Percentiles rank a stretch among this genome's conserved stretches.
These are phyloP conservation scores for Astur gentilis DNA, from an alignment of 2,113 vertebrate species.

Conservation along the genomic window DNA sequence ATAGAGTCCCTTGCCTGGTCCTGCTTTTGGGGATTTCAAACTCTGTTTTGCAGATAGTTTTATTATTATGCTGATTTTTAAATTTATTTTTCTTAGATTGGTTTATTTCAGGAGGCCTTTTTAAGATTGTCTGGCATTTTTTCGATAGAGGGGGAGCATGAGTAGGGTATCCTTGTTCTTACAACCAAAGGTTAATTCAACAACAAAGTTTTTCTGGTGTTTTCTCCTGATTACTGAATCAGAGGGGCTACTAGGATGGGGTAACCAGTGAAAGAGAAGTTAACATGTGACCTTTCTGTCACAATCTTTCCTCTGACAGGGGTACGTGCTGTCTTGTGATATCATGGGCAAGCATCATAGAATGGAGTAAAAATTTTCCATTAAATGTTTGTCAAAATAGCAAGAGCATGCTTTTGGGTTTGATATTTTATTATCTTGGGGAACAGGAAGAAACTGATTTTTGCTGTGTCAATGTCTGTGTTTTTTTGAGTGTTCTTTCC, in stretches of 20 bases:
- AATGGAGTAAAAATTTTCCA: background rate
- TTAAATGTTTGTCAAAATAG: background rate
- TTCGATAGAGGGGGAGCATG: background rate
- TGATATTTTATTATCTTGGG: background rate
- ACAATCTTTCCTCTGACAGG: background rate
- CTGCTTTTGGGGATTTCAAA: background rate
- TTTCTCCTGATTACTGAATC: background rate
- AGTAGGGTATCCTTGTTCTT: background rate
- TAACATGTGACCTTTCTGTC: background rate
- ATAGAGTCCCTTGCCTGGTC: background rate
- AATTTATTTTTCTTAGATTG: too few species aligned
- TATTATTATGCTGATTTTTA: background rate
- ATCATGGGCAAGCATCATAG: background rate
- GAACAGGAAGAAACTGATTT: conserved; percentile 24
- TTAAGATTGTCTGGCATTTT: background rate
- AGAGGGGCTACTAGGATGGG: background rate
- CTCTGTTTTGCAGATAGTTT: background rate
- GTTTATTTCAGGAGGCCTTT: background rate
- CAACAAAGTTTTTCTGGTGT: background rate
- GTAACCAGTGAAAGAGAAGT: background rate
- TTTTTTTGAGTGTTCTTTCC: conserved; percentile 21
- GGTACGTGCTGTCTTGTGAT: background rate
- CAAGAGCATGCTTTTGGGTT: background rate
- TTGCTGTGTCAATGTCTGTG: conserved; percentile 52
- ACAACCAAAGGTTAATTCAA: background rate